Base-by-base conservation (phyloP, 2,888 invertebrate species). In the Megalurothrips usitatus region DNA sequence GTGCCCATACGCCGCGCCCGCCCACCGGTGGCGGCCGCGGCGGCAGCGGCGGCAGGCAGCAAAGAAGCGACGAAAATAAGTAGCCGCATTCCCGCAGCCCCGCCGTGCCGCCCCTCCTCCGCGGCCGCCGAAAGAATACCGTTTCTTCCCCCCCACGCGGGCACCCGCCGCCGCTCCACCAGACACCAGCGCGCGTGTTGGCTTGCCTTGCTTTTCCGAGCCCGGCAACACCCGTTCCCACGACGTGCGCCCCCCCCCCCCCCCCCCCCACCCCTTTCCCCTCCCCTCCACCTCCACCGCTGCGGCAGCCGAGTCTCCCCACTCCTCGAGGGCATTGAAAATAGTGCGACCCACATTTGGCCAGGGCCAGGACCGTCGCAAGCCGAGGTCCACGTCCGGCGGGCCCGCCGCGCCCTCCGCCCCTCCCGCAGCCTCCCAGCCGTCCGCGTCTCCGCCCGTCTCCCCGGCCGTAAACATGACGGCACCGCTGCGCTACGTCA, bases 271-370 rank as follows among this genome's bases (percentile, higher is more conserved):
- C 8, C 23, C 68, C 68, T 12, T 12, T 2, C 26, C 26, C 23
- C 17, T 17, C 58, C 11, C 12, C 68, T 75, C 68, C 58, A 17
- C 58, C 14, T 58, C 14, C 68, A 10, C 68, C 23, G 63, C 63
- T 6, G 11, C 63, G n/a, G 17, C 23, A 23, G 23, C 68, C 68
- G 26, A 43, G 34, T 43, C 23, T 9, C 68, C 68, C 26, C 68
- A 12, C 68, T 8, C 1, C 68, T 75, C 68, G 68, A n/a, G 12
- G 26, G 68, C 68, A 75, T 75, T 75, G 68, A 75, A 75, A 75
- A 75, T 75, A 75, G 68, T 75, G 68, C 68, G 68, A 75, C 68
- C 68, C 68, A 75, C 68, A 75, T 75, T 75, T 75, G 68, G 68
- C 23, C 26, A 26, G 26, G 68, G 68, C 9, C 26, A 26, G 68